Evolutionary conservation across 2,888 invertebrate species (phyloP).

Genomic region (Oscheius sp.): DNA sequence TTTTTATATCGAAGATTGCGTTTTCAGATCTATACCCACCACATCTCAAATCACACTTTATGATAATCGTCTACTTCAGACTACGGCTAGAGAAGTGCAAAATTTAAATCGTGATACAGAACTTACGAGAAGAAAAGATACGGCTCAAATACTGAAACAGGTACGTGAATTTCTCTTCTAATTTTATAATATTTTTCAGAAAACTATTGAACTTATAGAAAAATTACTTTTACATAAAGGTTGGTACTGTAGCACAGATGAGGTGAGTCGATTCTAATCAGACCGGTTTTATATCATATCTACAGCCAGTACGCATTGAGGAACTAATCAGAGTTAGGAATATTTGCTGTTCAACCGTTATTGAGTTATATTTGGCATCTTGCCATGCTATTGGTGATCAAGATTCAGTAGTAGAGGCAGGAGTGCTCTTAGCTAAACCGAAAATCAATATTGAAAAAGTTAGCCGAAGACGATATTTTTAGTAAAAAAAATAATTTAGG

Average conservation of each 20-base stretch:
- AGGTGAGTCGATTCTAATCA: neutral
- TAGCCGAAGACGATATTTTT: neutral
- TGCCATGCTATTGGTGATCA: conserved; percentile 22
- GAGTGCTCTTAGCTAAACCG: conserved; percentile 12
- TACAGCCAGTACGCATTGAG: conserved; percentile 4
- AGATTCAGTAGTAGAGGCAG: conserved; percentile 16
- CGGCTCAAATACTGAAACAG: conserved; percentile 2
- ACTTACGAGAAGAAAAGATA: conserved; percentile 4
- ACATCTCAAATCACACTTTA: conserved; percentile 12
- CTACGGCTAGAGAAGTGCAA: conserved; percentile 15
- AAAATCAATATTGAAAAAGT: conserved; percentile 28
- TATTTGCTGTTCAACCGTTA: conserved; percentile 1
- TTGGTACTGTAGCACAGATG: neutral
- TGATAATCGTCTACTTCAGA: conserved; percentile 8
- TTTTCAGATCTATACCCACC: neutral
- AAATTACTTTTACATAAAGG: conserved; percentile 21
- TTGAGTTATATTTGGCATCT: conserved; percentile 21
- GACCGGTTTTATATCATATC: neutral
- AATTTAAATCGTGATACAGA: conserved; percentile 20
- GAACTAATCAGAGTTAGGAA: conserved; percentile 25
- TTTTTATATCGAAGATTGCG: neutral
- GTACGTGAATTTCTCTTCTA: neutral
- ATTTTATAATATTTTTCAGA: conserved; percentile 1
- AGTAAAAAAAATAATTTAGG: neutral
- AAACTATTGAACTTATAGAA: conserved; percentile 19